These are phyloP conservation scores for Adrianichthys oophorus DNA, from an alignment of 2,797 vertebrate genomes.

Conservation along the genomic window DNA sequence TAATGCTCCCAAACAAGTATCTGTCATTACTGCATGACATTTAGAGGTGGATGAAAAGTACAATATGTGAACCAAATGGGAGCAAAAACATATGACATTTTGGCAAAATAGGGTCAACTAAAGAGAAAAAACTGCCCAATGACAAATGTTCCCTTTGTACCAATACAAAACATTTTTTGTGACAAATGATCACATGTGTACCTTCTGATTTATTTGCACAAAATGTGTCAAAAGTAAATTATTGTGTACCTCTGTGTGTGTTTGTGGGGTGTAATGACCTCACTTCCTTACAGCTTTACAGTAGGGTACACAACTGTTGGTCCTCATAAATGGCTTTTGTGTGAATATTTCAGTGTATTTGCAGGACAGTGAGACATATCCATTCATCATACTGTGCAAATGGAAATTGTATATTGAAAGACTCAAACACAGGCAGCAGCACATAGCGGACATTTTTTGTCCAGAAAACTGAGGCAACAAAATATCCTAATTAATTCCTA, in stretches of 20 bases:
- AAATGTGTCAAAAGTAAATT: constrained; percentile 40
- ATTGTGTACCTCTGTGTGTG: constrained; percentile 33
- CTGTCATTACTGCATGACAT: too few relatives aligned
- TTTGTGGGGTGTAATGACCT: constrained; percentile 33
- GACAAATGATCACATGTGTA: constrained; percentile 1
- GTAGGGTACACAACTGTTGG: not conserved
- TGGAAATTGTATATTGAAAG: constrained; percentile 1
- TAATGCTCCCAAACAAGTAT: too few relatives aligned
- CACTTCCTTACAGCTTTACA: constrained; percentile 35
- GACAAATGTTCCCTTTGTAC: not conserved
- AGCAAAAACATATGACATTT: too few relatives aligned
- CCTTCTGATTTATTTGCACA: constrained; percentile 44
- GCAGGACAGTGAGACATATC: constrained; percentile 5
- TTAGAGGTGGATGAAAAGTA: too few relatives aligned
- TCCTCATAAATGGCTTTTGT: constrained; percentile 16
- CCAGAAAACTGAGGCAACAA: constrained; percentile 24
- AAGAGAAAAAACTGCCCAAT: too few relatives aligned
- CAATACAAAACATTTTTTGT: too few relatives aligned
- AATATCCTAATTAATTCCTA: constrained; percentile 50
- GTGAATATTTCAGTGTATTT: constrained; percentile 30
- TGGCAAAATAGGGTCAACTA: too few relatives aligned
- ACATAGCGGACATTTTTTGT: constrained; percentile 42
- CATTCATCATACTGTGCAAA: constrained; percentile 21
- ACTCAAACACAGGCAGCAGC: not conserved
- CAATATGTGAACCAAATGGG: too few relatives aligned